Base-by-base conservation (phyloP, 2,888 invertebrate species). In the Agrenia bidenticulata region DNA sequence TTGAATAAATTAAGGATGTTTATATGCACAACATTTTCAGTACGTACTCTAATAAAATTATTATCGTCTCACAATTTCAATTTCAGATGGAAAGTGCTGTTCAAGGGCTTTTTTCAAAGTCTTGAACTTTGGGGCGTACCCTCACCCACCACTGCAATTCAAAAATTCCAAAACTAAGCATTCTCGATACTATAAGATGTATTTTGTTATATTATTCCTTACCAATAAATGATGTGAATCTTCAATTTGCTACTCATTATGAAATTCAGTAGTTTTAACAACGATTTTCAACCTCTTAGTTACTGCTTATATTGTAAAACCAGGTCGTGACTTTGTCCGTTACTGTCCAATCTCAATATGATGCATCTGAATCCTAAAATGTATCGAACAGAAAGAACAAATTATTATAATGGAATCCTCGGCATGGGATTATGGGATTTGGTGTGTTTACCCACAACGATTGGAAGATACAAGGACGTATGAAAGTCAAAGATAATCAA, bases 131-230 rank as follows among this genome's bases (percentile, higher is more conserved):
- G 63, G 59, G n/a, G 26, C 54, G 67, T 75, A 75, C 59, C 75
- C 73, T 75, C 75, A 75, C 62, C 67, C 70, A 21, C 72, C 73
- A 37, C 75, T 75, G 57, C 15, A 66, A 45, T 11, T 45, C 4
- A 45, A 17, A 17, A 45, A n/a, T n/a, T n/a, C n/a, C 11, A 32
- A 32, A 32, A 32, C 32, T 32, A 7, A 7, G 32, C 4, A 11
- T 32, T 32, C 11, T 7, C 11, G 32, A 11, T 32, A 32, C 27
- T 61, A 41, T n/a, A 42, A 23, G 13, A 61, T 23, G 17, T 13
- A 15, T 51, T 51, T 24, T 21, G 1, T 32, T 23, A 11, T 13
- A 15, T 51, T 51, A 21, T 21, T 1, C 21, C 53, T 54, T 60
- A 71, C 70, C 70, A 71, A 51, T 71, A 71, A 45, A 71, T 41